Evolutionary conservation across 2,888 invertebrate genomes (phyloP), one percentile per base, ranked within the genome.

Genomic region (Malthinus seriepunctatus): DNA sequence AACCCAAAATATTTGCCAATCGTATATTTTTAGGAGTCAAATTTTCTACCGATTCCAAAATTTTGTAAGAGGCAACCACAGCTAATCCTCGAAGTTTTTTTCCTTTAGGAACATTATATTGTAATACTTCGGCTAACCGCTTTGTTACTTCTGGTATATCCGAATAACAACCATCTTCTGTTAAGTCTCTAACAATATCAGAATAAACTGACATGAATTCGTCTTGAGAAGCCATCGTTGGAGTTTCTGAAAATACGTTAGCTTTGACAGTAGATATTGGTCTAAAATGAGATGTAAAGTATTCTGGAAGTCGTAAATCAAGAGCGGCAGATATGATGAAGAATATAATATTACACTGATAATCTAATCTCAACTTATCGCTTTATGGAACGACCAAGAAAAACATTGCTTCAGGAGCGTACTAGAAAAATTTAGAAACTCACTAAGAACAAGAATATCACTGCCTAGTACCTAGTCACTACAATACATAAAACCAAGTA

Each of bases 51-150:
- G 84, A 81, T 67, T 86, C 87, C 60, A 93, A 75, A 78, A 87
- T 85, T 73, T 88, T 90, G 76, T 90, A 93, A 0, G 92, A 86
- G 34, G 88, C 80, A 0, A 92, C 87, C 0, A 89, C 84, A 0
- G 89, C 83, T 33, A 93, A 78, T 0, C 90, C 92, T 51, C 93
- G 82, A 72, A 87, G 89, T 79, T 91, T 93, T 79, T 96, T 97
- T 1, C 97, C 97, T 69, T 87, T 87, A 0, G 94, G 92, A 3
- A 96, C 93, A 80, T 95, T 97, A 80, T 95, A 95, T 77, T 96
- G 91, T 63, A 95, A 80, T 80, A 91, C 89, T 83, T 90, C 90
- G 53, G 88, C 86, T 78, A 89, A 85, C 88, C 92, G 90, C 76
- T 89, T 90, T 65, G 87, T 87, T 64, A 90, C 89, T 77, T 91